These are phyloP conservation scores for Steatornis caripensis DNA, from an alignment of 2,113 vertebrate genomes.

Conservation along the genomic window DNA sequence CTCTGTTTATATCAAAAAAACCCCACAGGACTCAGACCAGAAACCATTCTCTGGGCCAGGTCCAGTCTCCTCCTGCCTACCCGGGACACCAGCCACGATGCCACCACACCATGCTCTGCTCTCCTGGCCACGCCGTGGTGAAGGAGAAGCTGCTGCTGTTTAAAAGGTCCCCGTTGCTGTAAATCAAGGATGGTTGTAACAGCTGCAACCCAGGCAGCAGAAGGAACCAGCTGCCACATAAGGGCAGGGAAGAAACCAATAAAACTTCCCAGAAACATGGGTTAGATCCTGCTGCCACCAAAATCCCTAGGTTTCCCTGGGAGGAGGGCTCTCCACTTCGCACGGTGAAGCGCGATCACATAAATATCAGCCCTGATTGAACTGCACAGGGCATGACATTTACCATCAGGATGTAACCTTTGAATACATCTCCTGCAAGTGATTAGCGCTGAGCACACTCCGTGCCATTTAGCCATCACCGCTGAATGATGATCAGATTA, in stretches of 20 bases:
- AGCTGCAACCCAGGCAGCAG: background rate
- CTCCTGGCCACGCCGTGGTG: background rate
- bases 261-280: background rate
- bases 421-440: background rate
- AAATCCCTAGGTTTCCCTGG: background rate
- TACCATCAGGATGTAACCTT: constrained; percentile 21
- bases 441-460: background rate
- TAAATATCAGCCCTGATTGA: constrained; percentile 6
- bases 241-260: background rate
- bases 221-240: background rate
- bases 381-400: background rate
- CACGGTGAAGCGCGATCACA: background rate
- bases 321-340: background rate
- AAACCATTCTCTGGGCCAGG: background rate
- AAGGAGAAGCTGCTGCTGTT: background rate
- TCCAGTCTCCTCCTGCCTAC: background rate
- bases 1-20: accelerated
- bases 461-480: background rate
- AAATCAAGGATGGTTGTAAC: background rate
- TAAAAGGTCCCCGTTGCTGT: background rate
- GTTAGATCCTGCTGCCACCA: background rate
- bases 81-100: accelerated
- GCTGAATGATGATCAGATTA: background rate
- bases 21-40: background rate
- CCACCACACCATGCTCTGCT: background rate